These are phyloP conservation scores for Eurois occulta DNA, from an alignment of 2,888 invertebrate genomes.

Conservation along the genomic window DNA sequence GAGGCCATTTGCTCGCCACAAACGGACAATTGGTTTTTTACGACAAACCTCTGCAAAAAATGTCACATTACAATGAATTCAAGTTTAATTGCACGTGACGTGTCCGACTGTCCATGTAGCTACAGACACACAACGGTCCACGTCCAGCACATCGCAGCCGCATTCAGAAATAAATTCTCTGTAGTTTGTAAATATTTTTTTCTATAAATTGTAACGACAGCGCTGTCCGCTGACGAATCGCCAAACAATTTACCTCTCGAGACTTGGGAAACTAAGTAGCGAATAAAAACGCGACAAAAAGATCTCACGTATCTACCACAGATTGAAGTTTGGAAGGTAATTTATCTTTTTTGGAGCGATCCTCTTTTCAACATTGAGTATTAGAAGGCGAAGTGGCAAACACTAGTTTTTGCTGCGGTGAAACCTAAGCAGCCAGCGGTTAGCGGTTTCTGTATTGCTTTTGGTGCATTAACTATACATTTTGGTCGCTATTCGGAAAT, in stretches of 20 bases:
- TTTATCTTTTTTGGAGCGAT: slow-evolving; percentile 59
- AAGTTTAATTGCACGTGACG: slow-evolving; percentile 20
- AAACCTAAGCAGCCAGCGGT: slow-evolving; percentile 62
- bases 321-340: slow-evolving; percentile 61
- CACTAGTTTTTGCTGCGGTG: slow-evolving; percentile 71
- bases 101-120: not conserved
- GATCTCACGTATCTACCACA: slow-evolving; percentile 56
- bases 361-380: slow-evolving; percentile 62
- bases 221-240: slow-evolving; percentile 52
- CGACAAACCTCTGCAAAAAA: slow-evolving; percentile 32
- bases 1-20: slow-evolving; percentile 17
- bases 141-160: slow-evolving; percentile 15
- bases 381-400: slow-evolving; percentile 44
- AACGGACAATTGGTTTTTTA: slow-evolving; percentile 23
- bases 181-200: slow-evolving; percentile 33
- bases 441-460: slow-evolving; percentile 65
- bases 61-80: slow-evolving; percentile 36
- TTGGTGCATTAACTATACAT: slow-evolving; percentile 61
- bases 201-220: slow-evolving; percentile 37
- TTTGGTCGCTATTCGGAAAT: slow-evolving; percentile 64
- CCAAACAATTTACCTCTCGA: slow-evolving; percentile 38
- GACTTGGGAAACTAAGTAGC: slow-evolving; percentile 40
- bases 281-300: slow-evolving; percentile 57
- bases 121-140: not conserved
- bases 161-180: slow-evolving; percentile 44